Evolutionary conservation across 2,888 invertebrate genomes (phyloP), one percentile per base, ranked within the genome.

Genomic region (Colletes collaris): DNA sequence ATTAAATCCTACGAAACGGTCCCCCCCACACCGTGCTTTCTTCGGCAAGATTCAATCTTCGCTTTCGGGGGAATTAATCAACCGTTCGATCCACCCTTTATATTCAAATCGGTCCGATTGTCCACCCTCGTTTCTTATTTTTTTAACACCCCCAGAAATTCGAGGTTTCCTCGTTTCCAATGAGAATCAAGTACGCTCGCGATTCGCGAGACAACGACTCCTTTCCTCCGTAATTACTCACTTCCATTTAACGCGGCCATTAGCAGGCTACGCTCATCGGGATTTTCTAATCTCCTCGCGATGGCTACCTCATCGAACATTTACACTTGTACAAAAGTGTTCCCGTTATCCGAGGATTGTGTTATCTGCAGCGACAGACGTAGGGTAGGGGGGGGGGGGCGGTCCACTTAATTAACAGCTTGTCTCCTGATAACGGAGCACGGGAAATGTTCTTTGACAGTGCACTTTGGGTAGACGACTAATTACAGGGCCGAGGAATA

Each of bases 361-460:
- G 82, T 81, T 82, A 81, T 81, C 82, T 77, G 59, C 50, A 13
- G 35, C 50, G 63, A 58, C 67, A 75, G 75, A 75, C 64, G 1
- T 1, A 27, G 27, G 27, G 27, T 27, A n/a, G n/a, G n/a, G 16
- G 16, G 16, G 16, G 44, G 46, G 7, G 58, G 70, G 69, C 16
- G 53, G 71, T 60, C 64, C 66, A 77, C 81, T 82, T 82, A 82
- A 82, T 82, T 82, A 82, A 76, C 73, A 76, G 72, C 71, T 76
- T 77, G 81, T 81, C 81, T 71, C 72, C 72, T 76, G 81, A 82
- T 82, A 82, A 80, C 76, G 65, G 69, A 56, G 68, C 62, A 37
- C 58, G 63, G 67, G 67, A 79, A 72, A 59, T 68, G 79, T 79
- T 79, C 79, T 79, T 79, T 79, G 79, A 79, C 79, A 72, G 80